These are phyloP conservation scores for Calephelis nemesis DNA, from an alignment of 1,140 invertebrate genomes.

Conservation along the genomic window DNA sequence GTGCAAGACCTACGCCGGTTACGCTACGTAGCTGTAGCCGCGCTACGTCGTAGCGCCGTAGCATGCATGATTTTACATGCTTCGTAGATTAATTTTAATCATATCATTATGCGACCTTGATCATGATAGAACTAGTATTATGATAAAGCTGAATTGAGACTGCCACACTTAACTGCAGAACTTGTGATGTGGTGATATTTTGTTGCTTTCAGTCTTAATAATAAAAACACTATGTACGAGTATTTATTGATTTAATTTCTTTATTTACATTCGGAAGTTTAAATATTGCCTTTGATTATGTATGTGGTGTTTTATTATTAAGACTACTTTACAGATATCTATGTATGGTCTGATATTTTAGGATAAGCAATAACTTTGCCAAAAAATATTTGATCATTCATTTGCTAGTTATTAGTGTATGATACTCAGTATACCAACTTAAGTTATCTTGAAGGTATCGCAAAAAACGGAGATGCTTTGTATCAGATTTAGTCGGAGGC, in stretches of 20 bases:
- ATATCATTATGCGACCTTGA: constrained; percentile 20
- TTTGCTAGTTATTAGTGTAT: too few relatives aligned
- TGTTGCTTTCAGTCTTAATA: constrained; percentile 1
- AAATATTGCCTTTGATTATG: too few relatives aligned
- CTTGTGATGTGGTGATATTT: not conserved
- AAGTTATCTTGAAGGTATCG: too few relatives aligned
- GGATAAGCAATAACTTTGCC: too few relatives aligned
- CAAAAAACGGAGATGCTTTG: too few relatives aligned
- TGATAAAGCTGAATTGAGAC: not conserved
- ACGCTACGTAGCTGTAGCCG: constrained; percentile 54
- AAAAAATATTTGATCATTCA: too few relatives aligned
- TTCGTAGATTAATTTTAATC: constrained; percentile 32
- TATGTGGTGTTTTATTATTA: not conserved
- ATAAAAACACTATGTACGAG: not conserved
- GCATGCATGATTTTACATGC: constrained; percentile 30
- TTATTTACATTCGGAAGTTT: too few relatives aligned
- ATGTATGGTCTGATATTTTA: too few relatives aligned
- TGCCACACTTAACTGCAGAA: not conserved
- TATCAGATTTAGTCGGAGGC: too few relatives aligned
- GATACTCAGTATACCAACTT: too few relatives aligned
- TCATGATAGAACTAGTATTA: constrained; percentile 13
- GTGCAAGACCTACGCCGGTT: constrained; percentile 56
- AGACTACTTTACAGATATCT: not conserved
- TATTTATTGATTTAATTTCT: too few relatives aligned
- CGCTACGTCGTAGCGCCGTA: constrained; percentile 42